Evolutionary conservation across 2,797 vertebrate genomes (phyloP), one percentile per base, ranked within the genome.

Genomic region (Coilia nasus): DNA sequence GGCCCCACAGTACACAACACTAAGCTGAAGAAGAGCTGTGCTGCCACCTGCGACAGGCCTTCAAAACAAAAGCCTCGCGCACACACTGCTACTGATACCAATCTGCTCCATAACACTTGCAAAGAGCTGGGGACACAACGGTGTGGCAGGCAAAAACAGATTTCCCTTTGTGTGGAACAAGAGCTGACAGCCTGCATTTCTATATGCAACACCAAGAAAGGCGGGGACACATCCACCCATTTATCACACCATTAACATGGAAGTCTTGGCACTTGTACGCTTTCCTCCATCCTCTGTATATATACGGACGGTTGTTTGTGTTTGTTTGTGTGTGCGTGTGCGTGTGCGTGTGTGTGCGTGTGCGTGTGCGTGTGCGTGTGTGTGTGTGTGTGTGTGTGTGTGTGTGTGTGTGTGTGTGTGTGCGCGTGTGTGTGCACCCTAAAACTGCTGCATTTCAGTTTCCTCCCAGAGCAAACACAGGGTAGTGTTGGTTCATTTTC

Each of bases 391-490:
- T 14, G 50, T 9, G 50, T 7, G 50, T 14, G 50, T 14, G 50
- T 54, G 50, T 7, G 1, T 54, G 50, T 54, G 50, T 14, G 14
- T 54, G 14, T 54, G 50, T 14, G 50, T 54, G 50, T 54, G 11
- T 75, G 31, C 41, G 35, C 19, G 6, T 78, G 41, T 78, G 19
- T 78, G 2, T 10, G 21, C 71, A 11, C 23, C 62, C 21, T 56
- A 54, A 46, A 71, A 80, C 12, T 19, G 41, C 71, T 80, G 87
- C 88, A 90, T 88, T 83, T 82, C 82, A 91, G 87, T 84, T 89
- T 87, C 87, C 81, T 81, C 85, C 91, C 88, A 89, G 83, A 93
- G 89, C 88, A 92, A 82, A 54, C 31, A 84, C 28, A 87, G 88
- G 35, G 35, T 78, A 44, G 71, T 78, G 71, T 41, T 44, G 71